Conservation (phyloP, 1,140 invertebrate genomes). For the Ceratoteleas bidentatus region DNA sequence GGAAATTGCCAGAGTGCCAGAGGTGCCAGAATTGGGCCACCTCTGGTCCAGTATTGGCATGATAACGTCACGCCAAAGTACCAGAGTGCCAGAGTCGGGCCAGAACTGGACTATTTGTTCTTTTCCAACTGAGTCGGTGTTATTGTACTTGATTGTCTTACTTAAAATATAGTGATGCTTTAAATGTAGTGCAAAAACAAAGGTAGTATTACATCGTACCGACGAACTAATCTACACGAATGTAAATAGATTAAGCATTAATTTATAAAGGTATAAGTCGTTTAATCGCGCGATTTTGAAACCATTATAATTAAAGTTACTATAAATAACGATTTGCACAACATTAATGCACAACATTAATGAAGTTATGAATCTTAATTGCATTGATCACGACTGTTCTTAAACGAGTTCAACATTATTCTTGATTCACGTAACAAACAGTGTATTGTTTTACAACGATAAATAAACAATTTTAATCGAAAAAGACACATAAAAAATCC, state of each 20-base stretch:
- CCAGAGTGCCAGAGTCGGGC: too few relatives aligned
- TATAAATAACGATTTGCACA: slow-evolving; percentile 7
- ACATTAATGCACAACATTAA: too few relatives aligned
- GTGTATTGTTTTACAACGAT: background rate
- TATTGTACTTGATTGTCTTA: too few relatives aligned
- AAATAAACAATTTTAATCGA: too few relatives aligned
- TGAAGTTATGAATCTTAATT: slow-evolving; percentile 21
- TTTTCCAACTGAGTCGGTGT: too few relatives aligned
- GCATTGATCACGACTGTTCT: slow-evolving; percentile 12
- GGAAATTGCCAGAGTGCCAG: too few relatives aligned
- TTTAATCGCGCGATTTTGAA: slow-evolving; percentile 9
- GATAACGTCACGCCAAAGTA: too few relatives aligned
- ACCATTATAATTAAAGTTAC: slow-evolving; percentile 8
- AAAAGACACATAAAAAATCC: too few relatives aligned
- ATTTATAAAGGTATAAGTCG: slow-evolving; percentile 9
- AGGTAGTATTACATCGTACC: background rate
- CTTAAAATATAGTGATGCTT: too few relatives aligned
- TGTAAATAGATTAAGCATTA: background rate
- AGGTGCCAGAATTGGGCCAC: too few relatives aligned
- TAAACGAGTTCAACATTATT: background rate
- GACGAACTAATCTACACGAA: background rate
- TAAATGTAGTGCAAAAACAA: slow-evolving; percentile 15
- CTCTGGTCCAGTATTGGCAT: too few relatives aligned
- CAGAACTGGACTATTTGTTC: too few relatives aligned
- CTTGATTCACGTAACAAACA: slow-evolving; percentile 7